Conservation (phyloP, 2,797 vertebrate genomes). For the Poliocrania exsul region DNA sequence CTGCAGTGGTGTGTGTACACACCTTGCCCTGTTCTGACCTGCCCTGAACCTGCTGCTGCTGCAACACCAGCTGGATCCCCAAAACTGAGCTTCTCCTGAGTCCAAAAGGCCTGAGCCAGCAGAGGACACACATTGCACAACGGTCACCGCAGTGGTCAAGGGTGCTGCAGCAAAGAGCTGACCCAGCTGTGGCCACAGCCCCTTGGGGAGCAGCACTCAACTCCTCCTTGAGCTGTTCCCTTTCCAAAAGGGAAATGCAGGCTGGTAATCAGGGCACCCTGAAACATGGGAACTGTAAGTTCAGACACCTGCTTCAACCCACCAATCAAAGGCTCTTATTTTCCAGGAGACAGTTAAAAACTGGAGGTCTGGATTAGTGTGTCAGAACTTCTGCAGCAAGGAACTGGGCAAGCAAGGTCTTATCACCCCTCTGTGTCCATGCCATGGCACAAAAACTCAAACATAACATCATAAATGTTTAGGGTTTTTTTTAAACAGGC, state of each 20-base stretch:
- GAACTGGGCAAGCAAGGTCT: background rate
- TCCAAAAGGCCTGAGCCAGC: background rate
- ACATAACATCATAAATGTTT: background rate
- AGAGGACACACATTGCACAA: background rate
- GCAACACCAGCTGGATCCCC: background rate
- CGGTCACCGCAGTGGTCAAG: background rate
- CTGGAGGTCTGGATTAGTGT: fast-evolving
- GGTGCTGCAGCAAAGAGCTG: background rate
- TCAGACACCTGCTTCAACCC: background rate
- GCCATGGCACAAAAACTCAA: background rate
- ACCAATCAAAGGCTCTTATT: background rate
- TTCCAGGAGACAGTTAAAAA: background rate
- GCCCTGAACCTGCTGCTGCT: background rate
- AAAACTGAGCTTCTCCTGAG: background rate
- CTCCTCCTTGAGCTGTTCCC: background rate
- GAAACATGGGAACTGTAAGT: background rate
- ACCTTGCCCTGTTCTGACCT: background rate
- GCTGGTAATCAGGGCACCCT: background rate
- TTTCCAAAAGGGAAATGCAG: background rate
- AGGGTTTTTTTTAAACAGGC: background rate
- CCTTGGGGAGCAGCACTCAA: background rate
- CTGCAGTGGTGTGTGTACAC: background rate
- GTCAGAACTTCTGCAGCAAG: background rate
- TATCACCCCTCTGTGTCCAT: background rate
- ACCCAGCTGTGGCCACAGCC: background rate